Conservation (phyloP, 2,797 vertebrate genomes). For the Denticeps clupeoides region DNA sequence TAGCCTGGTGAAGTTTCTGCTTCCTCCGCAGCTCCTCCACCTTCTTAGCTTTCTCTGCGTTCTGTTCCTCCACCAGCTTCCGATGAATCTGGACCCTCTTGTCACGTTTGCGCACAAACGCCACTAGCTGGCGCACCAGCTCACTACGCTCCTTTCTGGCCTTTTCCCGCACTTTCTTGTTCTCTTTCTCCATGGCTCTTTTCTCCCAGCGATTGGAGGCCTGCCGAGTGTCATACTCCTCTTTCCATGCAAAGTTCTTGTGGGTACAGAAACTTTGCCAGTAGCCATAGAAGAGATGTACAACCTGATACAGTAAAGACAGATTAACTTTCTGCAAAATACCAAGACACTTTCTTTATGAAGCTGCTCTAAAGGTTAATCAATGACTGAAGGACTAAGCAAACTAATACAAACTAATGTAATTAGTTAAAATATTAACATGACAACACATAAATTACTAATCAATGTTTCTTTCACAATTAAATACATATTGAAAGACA, state of each 20-base stretch:
- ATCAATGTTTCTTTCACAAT: no score
- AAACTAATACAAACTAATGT: no score
- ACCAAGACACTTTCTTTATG: no score
- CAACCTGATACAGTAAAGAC: slow-evolving; percentile 56
- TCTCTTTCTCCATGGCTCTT: slow-evolving; percentile 96
- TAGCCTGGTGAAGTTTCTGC: slow-evolving; percentile 82
- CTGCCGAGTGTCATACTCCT: slow-evolving; percentile 88
- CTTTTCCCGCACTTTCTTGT: slow-evolving; percentile 85
- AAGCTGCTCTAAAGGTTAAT: no score
- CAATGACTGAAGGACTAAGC: no score
- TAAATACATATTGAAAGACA: no score
- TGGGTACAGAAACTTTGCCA: slow-evolving; percentile 96
- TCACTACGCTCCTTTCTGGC: slow-evolving; percentile 84
- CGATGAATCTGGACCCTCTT: slow-evolving; percentile 84
- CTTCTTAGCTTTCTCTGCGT: slow-evolving; percentile 80
- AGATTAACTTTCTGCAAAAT: neutral
- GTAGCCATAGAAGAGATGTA: slow-evolving; percentile 86
- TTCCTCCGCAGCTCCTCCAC: slow-evolving; percentile 73
- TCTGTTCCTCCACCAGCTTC: slow-evolving; percentile 86
- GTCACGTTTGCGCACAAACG: slow-evolving; percentile 88
- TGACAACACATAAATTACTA: no score
- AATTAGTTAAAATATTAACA: no score
- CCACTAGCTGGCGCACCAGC: slow-evolving; percentile 79
- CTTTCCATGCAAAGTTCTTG: slow-evolving; percentile 91
- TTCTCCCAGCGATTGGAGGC: slow-evolving; percentile 96